These are phyloP conservation scores for Phylloscopus trochilus DNA, from an alignment of 2,113 vertebrate species.

Conservation along the genomic window DNA sequence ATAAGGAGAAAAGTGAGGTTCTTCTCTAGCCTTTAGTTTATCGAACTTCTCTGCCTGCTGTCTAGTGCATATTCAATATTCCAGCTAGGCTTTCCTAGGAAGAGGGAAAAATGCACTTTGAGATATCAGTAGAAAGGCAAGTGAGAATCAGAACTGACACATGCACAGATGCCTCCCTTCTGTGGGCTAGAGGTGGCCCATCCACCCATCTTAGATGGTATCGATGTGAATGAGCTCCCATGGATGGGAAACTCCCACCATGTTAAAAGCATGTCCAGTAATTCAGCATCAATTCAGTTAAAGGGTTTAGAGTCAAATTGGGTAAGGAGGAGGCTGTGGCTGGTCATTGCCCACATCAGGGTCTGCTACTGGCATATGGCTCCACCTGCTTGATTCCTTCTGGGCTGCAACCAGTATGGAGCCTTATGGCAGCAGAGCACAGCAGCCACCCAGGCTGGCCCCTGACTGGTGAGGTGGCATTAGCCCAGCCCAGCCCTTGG, in stretches of 20 bases:
- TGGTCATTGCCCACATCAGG: background rate
- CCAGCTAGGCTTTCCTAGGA: background rate
- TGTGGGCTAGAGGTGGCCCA: background rate
- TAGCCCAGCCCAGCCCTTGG: background rate
- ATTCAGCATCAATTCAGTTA: background rate
- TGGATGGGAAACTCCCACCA: background rate
- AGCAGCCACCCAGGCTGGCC: background rate
- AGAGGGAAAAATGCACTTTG: background rate
- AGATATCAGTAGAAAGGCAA: background rate
- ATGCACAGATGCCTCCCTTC: rapidly evolving
- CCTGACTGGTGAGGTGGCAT: rapidly evolving
- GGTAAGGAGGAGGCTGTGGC: background rate
- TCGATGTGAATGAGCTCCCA: background rate
- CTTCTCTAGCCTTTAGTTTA: background rate
- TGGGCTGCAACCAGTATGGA: background rate
- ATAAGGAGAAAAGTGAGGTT: background rate
- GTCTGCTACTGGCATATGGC: background rate
- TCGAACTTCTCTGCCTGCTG: background rate
- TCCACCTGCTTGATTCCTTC: background rate
- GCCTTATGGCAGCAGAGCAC: background rate
- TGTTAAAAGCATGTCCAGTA: background rate
- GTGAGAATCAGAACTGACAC: background rate
- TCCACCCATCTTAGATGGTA: background rate
- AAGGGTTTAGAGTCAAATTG: background rate
- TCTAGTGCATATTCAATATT: background rate